Evolutionary conservation across 2,888 invertebrate genomes (phyloP).

Genomic region (Amblyjoppa fuscipennis): DNA sequence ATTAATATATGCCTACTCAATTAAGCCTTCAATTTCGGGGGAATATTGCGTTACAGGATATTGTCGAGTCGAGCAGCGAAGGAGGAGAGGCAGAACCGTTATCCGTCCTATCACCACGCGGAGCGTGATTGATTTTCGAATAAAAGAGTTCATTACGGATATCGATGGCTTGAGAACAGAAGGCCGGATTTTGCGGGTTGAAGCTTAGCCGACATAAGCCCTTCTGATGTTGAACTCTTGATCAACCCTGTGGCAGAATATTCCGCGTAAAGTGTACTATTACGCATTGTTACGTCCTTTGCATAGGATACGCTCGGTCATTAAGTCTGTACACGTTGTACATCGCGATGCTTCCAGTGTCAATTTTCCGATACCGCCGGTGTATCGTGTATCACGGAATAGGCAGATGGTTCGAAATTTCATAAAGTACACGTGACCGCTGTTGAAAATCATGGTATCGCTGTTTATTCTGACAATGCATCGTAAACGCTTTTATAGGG

Average conservation of each 20-base stretch:
- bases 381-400: neutral
- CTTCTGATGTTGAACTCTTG: neutral
- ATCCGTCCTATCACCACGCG: conserved; percentile 70
- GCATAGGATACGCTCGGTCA: conserved; percentile 2
- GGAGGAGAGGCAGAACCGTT: conserved; percentile 13
- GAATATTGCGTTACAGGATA: conserved; percentile 71
- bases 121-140: conserved; percentile 77
- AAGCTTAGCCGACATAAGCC: neutral
- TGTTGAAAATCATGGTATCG: neutral
- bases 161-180: neutral
- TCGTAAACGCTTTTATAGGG: too few species aligned
- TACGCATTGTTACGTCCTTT: neutral
- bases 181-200: neutral
- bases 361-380: conserved; percentile 9
- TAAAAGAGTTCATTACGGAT: conserved; percentile 70
- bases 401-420: neutral
- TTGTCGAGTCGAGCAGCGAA: conserved; percentile 47
- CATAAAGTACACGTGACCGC: neutral
- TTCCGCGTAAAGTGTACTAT: conserved; percentile 2
- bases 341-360: conserved; percentile 30
- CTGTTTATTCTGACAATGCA: neutral
- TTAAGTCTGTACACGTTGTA: conserved; percentile 42
- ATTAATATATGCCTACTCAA: conserved; percentile 82
- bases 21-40: conserved; percentile 78
- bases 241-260: neutral